phyloP scores from a whole-genome alignment of 1,140 invertebrate genomes.

The Tribolium madens region DNA sequence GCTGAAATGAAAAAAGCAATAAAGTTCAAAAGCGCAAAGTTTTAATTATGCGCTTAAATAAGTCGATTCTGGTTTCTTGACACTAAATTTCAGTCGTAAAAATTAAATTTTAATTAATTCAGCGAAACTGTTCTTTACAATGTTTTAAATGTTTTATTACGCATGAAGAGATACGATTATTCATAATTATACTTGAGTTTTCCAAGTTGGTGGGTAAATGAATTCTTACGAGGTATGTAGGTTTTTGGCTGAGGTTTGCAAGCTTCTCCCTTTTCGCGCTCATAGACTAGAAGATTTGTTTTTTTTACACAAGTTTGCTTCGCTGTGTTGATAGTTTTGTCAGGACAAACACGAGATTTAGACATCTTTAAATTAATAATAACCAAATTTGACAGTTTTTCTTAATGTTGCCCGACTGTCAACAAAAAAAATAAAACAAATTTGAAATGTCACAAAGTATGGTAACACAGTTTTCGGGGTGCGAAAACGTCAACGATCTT shows the following conservation, averaged over 20 bases:
- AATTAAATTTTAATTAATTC: conserved; percentile 43
- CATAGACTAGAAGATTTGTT: conserved; percentile 54
- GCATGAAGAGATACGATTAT: conserved; percentile 38
- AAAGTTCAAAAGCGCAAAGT: background rate
- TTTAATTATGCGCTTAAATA: conserved; percentile 21
- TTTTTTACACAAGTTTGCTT: conserved; percentile 44
- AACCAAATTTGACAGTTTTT: conserved; percentile 4
- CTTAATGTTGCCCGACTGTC: background rate
- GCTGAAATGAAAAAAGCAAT: conserved; percentile 45
- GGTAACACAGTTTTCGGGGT: background rate
- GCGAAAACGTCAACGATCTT: background rate
- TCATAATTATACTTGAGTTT: conserved; percentile 40
- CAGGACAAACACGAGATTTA: conserved; percentile 25
- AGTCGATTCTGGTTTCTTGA: conserved; percentile 10
- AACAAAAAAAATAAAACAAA: background rate
- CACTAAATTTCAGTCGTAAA: conserved; percentile 30
- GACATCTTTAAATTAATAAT: background rate
- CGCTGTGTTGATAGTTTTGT: background rate
- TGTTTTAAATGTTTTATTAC: conserved; percentile 41
- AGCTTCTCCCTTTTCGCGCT: conserved; percentile 44
- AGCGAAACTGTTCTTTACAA: conserved; percentile 27
- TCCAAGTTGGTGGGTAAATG: conserved; percentile 27
- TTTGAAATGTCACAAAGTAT: too few relatives aligned
- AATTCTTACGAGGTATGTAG: conserved; percentile 36
- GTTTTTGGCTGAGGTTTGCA: conserved; percentile 16